Conservation (phyloP, 1,140 invertebrate genomes). For the Tribolium madens region DNA sequence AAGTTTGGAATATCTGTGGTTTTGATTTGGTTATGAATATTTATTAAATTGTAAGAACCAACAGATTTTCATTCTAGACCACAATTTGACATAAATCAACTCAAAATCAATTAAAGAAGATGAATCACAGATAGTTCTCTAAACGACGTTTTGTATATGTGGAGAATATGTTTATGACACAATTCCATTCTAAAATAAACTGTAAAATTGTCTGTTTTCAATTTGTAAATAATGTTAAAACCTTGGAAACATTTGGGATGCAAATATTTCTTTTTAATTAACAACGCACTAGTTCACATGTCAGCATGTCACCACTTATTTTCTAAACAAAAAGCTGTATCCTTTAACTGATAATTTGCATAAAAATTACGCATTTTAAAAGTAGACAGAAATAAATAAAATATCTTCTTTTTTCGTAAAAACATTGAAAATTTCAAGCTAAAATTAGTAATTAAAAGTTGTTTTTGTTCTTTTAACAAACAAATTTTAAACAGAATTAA, state of each 20-base stretch:
- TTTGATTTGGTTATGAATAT: conserved; percentile 38
- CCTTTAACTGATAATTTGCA: too few species aligned
- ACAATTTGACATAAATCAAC: conserved; percentile 20
- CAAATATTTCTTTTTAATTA: neutral
- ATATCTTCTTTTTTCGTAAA: too few species aligned
- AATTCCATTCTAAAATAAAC: neutral
- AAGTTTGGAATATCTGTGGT: conserved; percentile 17
- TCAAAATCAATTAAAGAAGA: conserved; percentile 1
- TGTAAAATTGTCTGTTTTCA: neutral
- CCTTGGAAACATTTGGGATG: conserved; percentile 25
- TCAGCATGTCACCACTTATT: too few species aligned
- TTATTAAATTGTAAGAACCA: conserved; percentile 13
- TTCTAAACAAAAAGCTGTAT: too few species aligned
- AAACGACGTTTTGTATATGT: neutral
- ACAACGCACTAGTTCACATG: too few species aligned
- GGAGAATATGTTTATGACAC: conserved; percentile 13
- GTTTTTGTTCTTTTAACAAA: neutral
- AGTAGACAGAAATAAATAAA: too few species aligned
- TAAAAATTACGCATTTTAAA: too few species aligned
- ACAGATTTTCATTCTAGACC: neutral
- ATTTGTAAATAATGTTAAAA: neutral
- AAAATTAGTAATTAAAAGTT: too few species aligned
- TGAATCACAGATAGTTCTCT: conserved; percentile 3
- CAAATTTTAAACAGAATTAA: too few species aligned
- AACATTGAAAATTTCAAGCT: too few species aligned